Evolutionary conservation across 2,797 vertebrate species (phyloP).

Genomic region (Xenops minutus): DNA sequence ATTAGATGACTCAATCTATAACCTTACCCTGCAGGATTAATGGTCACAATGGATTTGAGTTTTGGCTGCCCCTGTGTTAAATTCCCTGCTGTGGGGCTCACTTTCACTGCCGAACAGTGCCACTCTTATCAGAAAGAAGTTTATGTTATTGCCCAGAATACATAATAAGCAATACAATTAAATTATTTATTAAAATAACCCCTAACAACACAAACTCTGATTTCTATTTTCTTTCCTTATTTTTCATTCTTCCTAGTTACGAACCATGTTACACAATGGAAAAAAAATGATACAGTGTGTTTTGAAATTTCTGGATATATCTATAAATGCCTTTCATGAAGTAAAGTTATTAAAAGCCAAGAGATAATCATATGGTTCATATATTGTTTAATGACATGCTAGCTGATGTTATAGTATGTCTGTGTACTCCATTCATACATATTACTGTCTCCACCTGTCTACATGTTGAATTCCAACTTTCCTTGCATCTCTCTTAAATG

Average conservation of each 20-base stretch:
- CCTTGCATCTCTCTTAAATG: background rate
- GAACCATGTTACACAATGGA: background rate
- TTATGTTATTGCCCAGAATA: background rate
- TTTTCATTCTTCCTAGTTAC: background rate
- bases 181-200: background rate
- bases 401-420: background rate
- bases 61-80: slow-evolving; percentile 14
- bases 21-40: background rate
- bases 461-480: background rate
- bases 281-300: background rate
- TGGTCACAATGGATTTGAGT: background rate
- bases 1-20: background rate
- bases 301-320: background rate
- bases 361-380: background rate
- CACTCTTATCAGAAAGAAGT: background rate
- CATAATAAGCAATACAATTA: background rate
- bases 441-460: background rate
- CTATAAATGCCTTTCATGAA: background rate
- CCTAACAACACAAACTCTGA: background rate
- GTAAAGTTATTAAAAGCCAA: background rate
- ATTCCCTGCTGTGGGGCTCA: background rate
- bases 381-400: background rate
- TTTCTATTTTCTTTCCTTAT: background rate
- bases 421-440: background rate
- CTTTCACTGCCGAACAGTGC: background rate